Percentiles rank a stretch among this genome's conserved stretches.
Evolutionary conservation across 2,888 invertebrate species (phyloP).

Genomic region (Phoenoteleia sp.): DNA sequence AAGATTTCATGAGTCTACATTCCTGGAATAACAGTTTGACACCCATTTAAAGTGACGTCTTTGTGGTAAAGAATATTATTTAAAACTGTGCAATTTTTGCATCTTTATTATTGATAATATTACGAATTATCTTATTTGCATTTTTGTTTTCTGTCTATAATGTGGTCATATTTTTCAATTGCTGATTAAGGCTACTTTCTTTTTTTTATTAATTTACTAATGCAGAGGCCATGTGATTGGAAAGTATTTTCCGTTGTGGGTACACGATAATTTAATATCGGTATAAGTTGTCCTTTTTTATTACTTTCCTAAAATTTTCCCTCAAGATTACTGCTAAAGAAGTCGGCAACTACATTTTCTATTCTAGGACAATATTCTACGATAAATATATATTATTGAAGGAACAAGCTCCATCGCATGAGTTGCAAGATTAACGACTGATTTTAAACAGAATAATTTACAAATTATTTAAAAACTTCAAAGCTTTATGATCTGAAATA

Average conservation of each 20-base stretch:
- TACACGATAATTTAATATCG: background rate
- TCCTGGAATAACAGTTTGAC: background rate
- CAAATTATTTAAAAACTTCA: background rate
- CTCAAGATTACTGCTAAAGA: background rate
- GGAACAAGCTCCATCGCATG: conserved; percentile 1
- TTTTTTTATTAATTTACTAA: too few species aligned
- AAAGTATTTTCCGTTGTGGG: background rate
- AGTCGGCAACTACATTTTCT: background rate
- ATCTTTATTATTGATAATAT: background rate
- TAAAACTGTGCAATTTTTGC: background rate
- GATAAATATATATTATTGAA: background rate
- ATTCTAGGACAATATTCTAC: background rate
- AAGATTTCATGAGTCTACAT: background rate
- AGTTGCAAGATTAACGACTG: background rate
- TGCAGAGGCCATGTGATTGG: too few species aligned
- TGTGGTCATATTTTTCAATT: background rate
- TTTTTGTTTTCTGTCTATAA: background rate
- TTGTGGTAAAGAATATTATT: background rate
- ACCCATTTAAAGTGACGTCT: background rate
- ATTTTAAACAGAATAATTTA: too few species aligned
- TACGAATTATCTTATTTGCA: background rate
- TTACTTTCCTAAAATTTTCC: background rate
- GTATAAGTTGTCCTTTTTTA: background rate
- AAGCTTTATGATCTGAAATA: background rate
- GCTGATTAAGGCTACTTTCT: background rate